Percentiles rank a stretch among this genome's conserved stretches.
phyloP scores from a whole-genome alignment of 1,140 invertebrate genomes.

The Cryptotermes secundus region DNA sequence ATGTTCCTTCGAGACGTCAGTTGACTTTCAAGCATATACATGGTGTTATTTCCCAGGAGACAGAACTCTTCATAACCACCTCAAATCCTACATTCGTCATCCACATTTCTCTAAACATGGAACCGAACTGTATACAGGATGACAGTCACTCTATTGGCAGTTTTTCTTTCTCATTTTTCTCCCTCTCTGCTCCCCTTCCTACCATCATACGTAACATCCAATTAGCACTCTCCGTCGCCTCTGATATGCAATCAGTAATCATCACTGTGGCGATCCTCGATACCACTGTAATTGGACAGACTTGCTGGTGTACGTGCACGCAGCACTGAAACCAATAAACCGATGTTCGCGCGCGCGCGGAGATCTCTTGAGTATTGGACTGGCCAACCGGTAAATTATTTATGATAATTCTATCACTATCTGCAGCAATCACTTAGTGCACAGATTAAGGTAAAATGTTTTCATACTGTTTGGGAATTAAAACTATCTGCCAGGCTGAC shows the following conservation, averaged over 20 bases:
- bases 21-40: no score
- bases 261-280: background rate
- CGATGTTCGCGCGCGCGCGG: background rate
- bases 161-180: background rate
- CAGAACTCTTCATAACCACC: no score
- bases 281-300: background rate
- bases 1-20: no score
- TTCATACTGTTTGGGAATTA: background rate
- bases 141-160: background rate
- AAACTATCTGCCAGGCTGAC: background rate
- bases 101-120: background rate
- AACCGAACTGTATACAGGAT: background rate
- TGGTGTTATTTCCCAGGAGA: no score
- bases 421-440: background rate
- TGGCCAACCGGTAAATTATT: background rate
- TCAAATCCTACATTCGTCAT: no score
- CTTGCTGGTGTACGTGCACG: background rate
- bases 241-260: background rate
- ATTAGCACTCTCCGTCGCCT: background rate
- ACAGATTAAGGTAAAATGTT: background rate
- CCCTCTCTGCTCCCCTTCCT: background rate
- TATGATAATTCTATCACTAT: background rate
- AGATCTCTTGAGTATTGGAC: background rate
- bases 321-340: background rate
- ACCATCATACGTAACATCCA: background rate